A percentile compares a stretch with the other conserved stretches of the same genome.
Conservation (phyloP, 1,140 invertebrate genomes). For the Vanessa atalanta region DNA sequence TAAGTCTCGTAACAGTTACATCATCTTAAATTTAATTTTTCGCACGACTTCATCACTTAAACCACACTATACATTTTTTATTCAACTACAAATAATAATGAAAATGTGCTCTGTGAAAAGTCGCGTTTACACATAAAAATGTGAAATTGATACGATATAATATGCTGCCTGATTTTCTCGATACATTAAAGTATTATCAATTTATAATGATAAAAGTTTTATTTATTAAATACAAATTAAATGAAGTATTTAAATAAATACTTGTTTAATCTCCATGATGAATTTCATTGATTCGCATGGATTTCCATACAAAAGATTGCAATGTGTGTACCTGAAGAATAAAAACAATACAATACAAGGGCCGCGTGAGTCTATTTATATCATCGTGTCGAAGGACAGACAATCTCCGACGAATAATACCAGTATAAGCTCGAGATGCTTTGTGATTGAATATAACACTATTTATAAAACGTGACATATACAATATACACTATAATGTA, state of each 20-base stretch:
- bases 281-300: constrained; percentile 15
- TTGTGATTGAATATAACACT: constrained; percentile 33
- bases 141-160: too few species aligned
- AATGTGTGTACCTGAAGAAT: constrained; percentile 50
- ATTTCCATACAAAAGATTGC: constrained; percentile 18
- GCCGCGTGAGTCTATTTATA: constrained; percentile 65
- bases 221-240: neutral
- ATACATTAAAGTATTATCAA: too few species aligned
- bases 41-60: constrained; percentile 31
- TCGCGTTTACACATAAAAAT: too few species aligned
- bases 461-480: constrained; percentile 31
- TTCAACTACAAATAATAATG: neutral
- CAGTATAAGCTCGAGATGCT: constrained; percentile 31
- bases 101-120: neutral
- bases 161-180: too few species aligned
- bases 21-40: constrained; percentile 46
- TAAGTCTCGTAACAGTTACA: constrained; percentile 39
- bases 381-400: constrained; percentile 64
- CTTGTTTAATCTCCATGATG: constrained; percentile 1
- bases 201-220: neutral
- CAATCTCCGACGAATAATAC: constrained; percentile 53
- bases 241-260: neutral
- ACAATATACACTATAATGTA: constrained; percentile 6
- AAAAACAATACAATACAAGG: constrained; percentile 60
- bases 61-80: constrained; percentile 9